Conservation (phyloP, 2,113 vertebrate species). For the Halcyon malimbica region DNA sequence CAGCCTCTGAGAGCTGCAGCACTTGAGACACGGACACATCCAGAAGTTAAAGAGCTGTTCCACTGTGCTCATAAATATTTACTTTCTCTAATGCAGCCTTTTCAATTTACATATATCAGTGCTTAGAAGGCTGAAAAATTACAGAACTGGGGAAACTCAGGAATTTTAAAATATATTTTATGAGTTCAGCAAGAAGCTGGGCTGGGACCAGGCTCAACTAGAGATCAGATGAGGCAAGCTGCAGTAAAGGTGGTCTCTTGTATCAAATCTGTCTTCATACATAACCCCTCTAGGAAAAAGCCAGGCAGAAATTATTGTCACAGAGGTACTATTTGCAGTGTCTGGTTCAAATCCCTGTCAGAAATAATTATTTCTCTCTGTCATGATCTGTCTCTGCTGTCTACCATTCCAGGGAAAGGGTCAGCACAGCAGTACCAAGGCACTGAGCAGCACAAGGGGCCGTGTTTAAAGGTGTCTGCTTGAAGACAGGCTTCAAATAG, state of each 20-base stretch:
- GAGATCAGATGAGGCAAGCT: background rate
- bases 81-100: constrained; percentile 26
- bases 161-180: constrained; percentile 46
- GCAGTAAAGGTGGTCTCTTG: background rate
- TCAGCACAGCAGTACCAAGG: background rate
- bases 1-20: background rate
- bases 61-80: constrained; percentile 48
- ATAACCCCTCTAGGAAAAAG: background rate
- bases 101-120: constrained; percentile 16
- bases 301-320: background rate
- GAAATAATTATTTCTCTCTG: constrained; percentile 46
- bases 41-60: background rate
- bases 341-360: constrained; percentile 12
- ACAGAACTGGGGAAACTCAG: constrained; percentile 19
- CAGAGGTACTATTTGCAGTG: background rate
- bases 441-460: background rate
- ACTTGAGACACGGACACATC: background rate
- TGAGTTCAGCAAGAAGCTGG: constrained; percentile 32
- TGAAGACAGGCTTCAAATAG: background rate
- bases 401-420: constrained; percentile 36
- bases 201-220: background rate
- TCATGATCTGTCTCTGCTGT: constrained; percentile 10
- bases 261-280: constrained; percentile 39
- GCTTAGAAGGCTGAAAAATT: constrained; percentile 18
- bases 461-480: background rate